These are phyloP conservation scores for Drosophila sp. DNA, from an alignment of 1,140 invertebrate genomes.

Conservation along the genomic window DNA sequence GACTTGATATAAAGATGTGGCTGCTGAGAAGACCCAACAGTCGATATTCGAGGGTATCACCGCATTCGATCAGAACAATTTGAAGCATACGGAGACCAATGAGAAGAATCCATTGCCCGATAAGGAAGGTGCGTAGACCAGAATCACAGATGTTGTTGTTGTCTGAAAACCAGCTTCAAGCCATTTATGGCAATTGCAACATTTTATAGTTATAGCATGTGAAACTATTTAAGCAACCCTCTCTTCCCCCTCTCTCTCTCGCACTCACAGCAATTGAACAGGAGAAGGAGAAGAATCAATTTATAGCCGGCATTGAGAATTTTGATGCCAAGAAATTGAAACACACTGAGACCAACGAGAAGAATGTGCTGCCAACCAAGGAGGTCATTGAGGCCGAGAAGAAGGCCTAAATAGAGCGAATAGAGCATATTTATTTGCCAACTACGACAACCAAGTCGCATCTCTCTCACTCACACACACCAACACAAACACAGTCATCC, in stretches of 20 bases:
- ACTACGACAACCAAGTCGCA: constrained; percentile 34
- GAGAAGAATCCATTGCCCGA: constrained; percentile 97
- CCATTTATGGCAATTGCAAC: constrained; percentile 62
- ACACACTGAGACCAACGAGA: constrained; percentile 95
- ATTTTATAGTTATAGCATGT: constrained; percentile 4
- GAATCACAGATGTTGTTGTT: neutral
- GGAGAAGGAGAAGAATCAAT: constrained; percentile 94
- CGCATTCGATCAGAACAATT: constrained; percentile 91
- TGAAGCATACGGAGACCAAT: constrained; percentile 96
- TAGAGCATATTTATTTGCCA: constrained; percentile 19
- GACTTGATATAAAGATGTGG: constrained; percentile 89
- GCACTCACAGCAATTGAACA: constrained; percentile 90
- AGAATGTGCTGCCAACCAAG: constrained; percentile 95
- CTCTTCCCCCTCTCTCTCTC: constrained; percentile 3
- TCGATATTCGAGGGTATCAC: constrained; percentile 94
- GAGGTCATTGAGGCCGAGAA: constrained; percentile 91
- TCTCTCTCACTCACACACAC: constrained; percentile 11
- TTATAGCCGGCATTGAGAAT: constrained; percentile 94
- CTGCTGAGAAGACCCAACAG: constrained; percentile 93
- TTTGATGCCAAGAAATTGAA: constrained; percentile 94
- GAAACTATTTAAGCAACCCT: constrained; percentile 28
- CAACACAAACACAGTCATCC: neutral
- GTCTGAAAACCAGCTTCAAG: constrained; percentile 23
- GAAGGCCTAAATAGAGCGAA: constrained; percentile 85
- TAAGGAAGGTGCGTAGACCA: constrained; percentile 92